These are phyloP conservation scores for Isichthys henryi DNA, from an alignment of 2,113 vertebrate genomes.

Conservation along the genomic window DNA sequence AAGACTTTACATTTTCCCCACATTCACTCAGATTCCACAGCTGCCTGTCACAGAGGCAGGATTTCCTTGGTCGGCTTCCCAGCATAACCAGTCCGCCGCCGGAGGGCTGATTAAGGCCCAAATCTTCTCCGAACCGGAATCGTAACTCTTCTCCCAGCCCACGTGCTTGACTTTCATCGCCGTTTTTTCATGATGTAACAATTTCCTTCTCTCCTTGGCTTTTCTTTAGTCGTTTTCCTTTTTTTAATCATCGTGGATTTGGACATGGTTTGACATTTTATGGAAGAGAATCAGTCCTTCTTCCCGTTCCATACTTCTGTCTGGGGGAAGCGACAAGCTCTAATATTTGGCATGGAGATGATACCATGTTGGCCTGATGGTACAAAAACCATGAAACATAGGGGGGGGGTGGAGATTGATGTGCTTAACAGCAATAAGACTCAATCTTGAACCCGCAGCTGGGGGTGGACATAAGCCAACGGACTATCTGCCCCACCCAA, in stretches of 20 bases:
- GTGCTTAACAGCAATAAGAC: neutral
- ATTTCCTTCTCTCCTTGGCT: constrained; percentile 19
- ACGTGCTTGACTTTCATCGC: constrained; percentile 22
- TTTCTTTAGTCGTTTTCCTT: constrained; percentile 36
- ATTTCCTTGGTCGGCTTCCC: constrained; percentile 68
- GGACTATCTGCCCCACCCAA: neutral
- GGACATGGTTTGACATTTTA: constrained; percentile 63
- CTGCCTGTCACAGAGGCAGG: constrained; percentile 69
- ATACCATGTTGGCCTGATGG: neutral
- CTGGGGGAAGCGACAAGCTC: constrained; percentile 56
- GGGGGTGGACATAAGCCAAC: neutral
- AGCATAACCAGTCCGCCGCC: constrained; percentile 25
- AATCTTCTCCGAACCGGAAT: constrained; percentile 30
- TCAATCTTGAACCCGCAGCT: neutral
- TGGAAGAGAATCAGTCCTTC: constrained; percentile 64
- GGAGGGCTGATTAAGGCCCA: constrained; percentile 38
- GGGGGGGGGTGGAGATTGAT: neutral
- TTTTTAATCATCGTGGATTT: constrained; percentile 54
- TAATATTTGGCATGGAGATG: constrained; percentile 52
- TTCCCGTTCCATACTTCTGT: constrained; percentile 61
- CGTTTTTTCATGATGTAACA: constrained; percentile 26
- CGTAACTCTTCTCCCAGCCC: constrained; percentile 18
- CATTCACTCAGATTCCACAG: constrained; percentile 68
- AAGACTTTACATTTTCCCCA: constrained; percentile 53
- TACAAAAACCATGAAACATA: neutral